Evolutionary conservation across 35 echinoderm and acorn worm genomes (phyloP), one percentile per base, ranked within the genome.

Genomic region (Nesometra sesokonis): DNA sequence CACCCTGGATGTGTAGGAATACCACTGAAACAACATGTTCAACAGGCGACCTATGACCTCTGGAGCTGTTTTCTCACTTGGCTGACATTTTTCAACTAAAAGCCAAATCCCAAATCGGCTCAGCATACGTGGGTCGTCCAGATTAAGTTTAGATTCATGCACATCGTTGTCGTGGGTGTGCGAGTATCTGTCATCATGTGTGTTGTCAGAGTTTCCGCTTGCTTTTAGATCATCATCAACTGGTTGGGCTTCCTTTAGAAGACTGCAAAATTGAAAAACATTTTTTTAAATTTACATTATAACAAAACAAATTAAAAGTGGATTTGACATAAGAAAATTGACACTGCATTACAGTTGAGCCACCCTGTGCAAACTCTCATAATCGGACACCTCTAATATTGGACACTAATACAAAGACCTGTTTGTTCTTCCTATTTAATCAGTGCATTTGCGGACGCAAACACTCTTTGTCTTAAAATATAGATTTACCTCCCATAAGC

Each of bases 1-100:
- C 7, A 67, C 52, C 23, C 23, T 67, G 9, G 92, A 90, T 32
- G 92, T 99, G 37, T 90, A 91, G 19, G 90, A 90, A 92, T 90
- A 99, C 96, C 96, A 99, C 90, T 99, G 96, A 79, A 99, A 99
- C 77, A 94, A 43, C 96, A 99, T 99, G 80, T 93, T 99, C 5
- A 99, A 82, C 80, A 99, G 46, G 77, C 96, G 87, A 35, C 96
- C 96, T 30, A 99, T 84, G 19, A 99, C 89, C 85, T 99, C 96
- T 37, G 87, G 81, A 21, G 85, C 77, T 15, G 96, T 94, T 77
- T 86, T 89, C 29, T 93, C 93, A 37, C 87, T 94, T 0, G 96
- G 96, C 34, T 87, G 94, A 81, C 96, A 99, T 57, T 99, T 99
- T 80, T 99, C 96, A n/a, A 99, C 93, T 38, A 99, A 77, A 23